Percentiles rank a stretch among this genome's conserved stretches.
These are phyloP conservation scores for Lasioglossum lativentre DNA, from an alignment of 2,888 invertebrate genomes.

Conservation along the genomic window DNA sequence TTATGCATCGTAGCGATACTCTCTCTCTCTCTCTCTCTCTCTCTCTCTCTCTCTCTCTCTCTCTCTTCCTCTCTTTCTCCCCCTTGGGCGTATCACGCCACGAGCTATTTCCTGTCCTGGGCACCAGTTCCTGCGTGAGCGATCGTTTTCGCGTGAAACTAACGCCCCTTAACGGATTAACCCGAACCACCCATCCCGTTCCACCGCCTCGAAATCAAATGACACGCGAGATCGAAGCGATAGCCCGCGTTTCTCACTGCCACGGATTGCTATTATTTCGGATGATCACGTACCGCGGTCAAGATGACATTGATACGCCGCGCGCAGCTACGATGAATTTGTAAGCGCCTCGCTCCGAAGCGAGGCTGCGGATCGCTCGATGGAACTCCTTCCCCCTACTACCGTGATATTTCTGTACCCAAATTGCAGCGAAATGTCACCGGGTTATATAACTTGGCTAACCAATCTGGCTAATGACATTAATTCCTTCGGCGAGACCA, in stretches of 20 bases:
- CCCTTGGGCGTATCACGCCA: neutral
- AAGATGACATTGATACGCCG: slow-evolving; percentile 22
- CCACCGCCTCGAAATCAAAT: slow-evolving; percentile 28
- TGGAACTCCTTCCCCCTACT: neutral
- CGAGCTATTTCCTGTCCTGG: slow-evolving; percentile 8
- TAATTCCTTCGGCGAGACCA: neutral
- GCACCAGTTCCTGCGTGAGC: slow-evolving; percentile 21
- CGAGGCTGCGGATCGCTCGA: neutral
- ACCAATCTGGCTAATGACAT: neutral
- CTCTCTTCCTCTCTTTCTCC: neutral
- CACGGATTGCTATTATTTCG: slow-evolving; percentile 37
- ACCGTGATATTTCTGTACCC: neutral
- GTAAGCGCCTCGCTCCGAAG: neutral
- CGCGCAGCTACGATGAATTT: neutral
- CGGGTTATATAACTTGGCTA: neutral
- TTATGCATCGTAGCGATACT: slow-evolving; percentile 39
- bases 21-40: too few relatives aligned
- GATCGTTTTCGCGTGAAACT: slow-evolving; percentile 31
- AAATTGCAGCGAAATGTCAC: neutral
- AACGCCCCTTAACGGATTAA: slow-evolving; percentile 44
- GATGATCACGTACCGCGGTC: slow-evolving; percentile 21
- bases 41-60: neutral
- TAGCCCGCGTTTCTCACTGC: slow-evolving; percentile 21
- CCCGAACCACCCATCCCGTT: neutral
- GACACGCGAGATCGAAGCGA: slow-evolving; percentile 37